Percentiles rank a stretch among this genome's conserved stretches.
Evolutionary conservation across 2,888 invertebrate genomes (phyloP).

Genomic region (Congeria kusceri): DNA sequence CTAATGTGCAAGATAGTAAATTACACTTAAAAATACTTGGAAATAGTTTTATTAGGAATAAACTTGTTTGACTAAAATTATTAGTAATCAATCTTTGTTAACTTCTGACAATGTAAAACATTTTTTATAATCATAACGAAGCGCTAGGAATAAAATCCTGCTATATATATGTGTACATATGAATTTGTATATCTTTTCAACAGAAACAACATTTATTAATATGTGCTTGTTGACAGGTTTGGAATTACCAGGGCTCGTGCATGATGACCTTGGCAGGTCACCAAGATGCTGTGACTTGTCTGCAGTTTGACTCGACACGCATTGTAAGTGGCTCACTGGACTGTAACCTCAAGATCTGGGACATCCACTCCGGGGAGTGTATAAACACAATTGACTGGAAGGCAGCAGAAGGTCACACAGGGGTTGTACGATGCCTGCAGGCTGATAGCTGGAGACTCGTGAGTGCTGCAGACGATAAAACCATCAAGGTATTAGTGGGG

Average conservation of each 20-base stretch:
- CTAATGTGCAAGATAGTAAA: too few relatives aligned
- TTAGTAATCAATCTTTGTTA: too few relatives aligned
- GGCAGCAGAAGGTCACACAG: conserved; percentile 87
- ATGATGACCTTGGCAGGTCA: conserved; percentile 86
- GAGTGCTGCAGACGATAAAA: conserved; percentile 87
- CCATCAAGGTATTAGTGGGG: conserved; percentile 85
- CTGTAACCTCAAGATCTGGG: conserved; percentile 87
- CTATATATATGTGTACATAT: too few relatives aligned
- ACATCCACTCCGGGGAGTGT: conserved; percentile 85
- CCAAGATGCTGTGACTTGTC: conserved; percentile 86
- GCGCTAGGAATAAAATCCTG: too few relatives aligned
- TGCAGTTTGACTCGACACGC: conserved; percentile 86
- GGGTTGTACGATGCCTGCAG: conserved; percentile 86
- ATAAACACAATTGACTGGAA: conserved; percentile 87
- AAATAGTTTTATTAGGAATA: too few relatives aligned
- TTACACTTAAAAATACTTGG: too few relatives aligned
- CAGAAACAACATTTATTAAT: too few relatives aligned
- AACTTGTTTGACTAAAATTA: too few relatives aligned
- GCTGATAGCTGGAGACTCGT: conserved; percentile 87
- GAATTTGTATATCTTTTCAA: too few relatives aligned
- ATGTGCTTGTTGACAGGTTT: conserved; percentile 81
- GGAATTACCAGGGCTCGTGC: conserved; percentile 86
- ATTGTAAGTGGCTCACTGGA: conserved; percentile 87
- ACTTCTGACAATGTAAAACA: too few relatives aligned
- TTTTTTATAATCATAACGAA: too few relatives aligned